phyloP scores from a whole-genome alignment of 2,113 vertebrate species.

The Sinocyclocheilus maitianheensis region DNA sequence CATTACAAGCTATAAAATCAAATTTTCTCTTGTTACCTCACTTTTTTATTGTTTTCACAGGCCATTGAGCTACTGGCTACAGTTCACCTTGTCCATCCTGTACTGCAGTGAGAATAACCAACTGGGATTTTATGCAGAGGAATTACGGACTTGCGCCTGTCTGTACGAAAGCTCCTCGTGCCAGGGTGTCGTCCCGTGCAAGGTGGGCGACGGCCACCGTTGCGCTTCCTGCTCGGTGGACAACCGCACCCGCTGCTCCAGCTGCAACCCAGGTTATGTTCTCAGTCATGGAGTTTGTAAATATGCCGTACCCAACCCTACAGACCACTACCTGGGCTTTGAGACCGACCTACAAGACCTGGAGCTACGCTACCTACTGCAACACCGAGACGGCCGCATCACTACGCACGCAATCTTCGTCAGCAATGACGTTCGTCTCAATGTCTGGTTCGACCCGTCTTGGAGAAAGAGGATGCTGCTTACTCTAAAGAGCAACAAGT shows the following conservation, averaged over 20 bases:
- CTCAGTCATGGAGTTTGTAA: conserved; percentile 87
- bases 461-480: conserved; percentile 97
- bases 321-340: conserved; percentile 90
- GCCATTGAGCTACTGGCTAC: conserved; percentile 87
- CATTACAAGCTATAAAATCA: conserved; percentile 9
- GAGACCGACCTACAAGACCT: conserved; percentile 91
- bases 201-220: conserved; percentile 82
- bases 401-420: conserved; percentile 92
- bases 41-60: conserved; percentile 66
- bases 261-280: conserved; percentile 86
- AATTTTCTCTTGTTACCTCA: not conserved
- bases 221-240: conserved; percentile 87
- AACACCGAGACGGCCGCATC: conserved; percentile 86
- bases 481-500: conserved; percentile 96
- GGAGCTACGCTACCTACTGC: conserved; percentile 90
- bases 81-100: conserved; percentile 84
- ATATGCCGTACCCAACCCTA: conserved; percentile 87
- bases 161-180: conserved; percentile 83
- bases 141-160: conserved; percentile 87
- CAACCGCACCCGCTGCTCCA: conserved; percentile 88
- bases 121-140: conserved; percentile 87
- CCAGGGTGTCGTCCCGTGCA: conserved; percentile 88
- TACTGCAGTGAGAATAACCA: conserved; percentile 91
- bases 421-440: conserved; percentile 92
- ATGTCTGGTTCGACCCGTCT: conserved; percentile 95